Evolutionary conservation across 2,797 vertebrate species (phyloP).

Genomic region (Onychomys torridus): DNA sequence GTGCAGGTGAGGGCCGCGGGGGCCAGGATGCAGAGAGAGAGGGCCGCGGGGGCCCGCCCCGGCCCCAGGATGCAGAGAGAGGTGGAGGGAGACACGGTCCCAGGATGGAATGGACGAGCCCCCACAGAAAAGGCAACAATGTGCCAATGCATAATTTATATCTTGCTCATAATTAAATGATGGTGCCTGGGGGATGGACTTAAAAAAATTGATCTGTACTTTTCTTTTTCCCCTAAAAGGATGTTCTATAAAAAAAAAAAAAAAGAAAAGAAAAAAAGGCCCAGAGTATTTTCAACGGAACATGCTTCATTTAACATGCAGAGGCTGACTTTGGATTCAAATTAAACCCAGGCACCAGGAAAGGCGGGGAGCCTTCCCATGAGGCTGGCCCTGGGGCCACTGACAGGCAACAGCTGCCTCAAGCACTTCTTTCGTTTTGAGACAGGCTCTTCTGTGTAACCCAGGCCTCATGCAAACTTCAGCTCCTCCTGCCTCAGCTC

Average conservation of each 20-base stretch:
- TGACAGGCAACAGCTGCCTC: neutral
- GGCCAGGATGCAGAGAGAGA: neutral
- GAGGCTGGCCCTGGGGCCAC: neutral
- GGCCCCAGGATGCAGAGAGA: accelerated
- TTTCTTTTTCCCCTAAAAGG: constrained; percentile 85
- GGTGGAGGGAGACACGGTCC: constrained; percentile 21
- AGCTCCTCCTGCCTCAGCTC: neutral
- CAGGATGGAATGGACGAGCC: constrained; percentile 82
- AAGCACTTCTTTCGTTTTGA: neutral
- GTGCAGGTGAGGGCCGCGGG: constrained; percentile 93
- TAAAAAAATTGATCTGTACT: constrained; percentile 91
- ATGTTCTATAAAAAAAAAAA: constrained; percentile 84
- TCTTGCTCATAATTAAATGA: constrained; percentile 92
- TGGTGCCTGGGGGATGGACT: constrained; percentile 90
- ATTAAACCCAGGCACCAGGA: constrained; percentile 83
- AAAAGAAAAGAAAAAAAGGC: constrained; percentile 76
- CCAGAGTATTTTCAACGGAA: constrained; percentile 89
- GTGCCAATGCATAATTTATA: constrained; percentile 92
- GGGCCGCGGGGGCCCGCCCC: accelerated
- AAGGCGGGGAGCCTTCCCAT: neutral
- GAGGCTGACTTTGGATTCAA: constrained; percentile 84
- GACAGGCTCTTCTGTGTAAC: neutral
- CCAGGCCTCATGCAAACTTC: neutral
- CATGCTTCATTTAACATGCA: constrained; percentile 86
- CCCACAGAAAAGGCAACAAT: constrained; percentile 90